These are phyloP conservation scores for Terebella lapidaria DNA, from an alignment of 2,888 invertebrate species.

Conservation along the genomic window DNA sequence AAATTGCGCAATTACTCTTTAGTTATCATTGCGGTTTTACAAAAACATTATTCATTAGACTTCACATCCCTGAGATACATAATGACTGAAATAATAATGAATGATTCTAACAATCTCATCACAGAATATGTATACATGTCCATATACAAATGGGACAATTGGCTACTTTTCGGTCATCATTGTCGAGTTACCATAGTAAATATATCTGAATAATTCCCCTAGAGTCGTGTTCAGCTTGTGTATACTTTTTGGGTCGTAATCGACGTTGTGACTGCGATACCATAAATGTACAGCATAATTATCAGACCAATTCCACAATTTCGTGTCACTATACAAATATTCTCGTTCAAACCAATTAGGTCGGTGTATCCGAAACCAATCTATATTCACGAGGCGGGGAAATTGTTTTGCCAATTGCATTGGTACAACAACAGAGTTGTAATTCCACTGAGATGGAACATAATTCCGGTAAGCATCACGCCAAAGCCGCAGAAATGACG, in stretches of 20 bases:
- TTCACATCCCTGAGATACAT: too few relatives aligned
- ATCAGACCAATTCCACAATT: constrained; percentile 25
- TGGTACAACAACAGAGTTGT: constrained; percentile 21
- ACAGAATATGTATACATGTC: too few relatives aligned
- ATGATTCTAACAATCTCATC: not conserved
- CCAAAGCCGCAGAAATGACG: constrained; percentile 37
- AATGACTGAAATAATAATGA: not conserved
- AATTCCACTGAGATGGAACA: constrained; percentile 19
- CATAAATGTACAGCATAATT: constrained; percentile 26
- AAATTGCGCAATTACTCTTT: too few relatives aligned
- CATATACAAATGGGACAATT: too few relatives aligned
- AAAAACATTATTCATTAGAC: too few relatives aligned
- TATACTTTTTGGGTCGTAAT: constrained; percentile 19
- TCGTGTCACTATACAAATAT: constrained; percentile 18
- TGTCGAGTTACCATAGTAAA: constrained; percentile 19
- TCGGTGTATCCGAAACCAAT: constrained; percentile 22
- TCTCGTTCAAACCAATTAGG: constrained; percentile 25
- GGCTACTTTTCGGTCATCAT: not conserved
- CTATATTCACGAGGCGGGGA: constrained; percentile 21
- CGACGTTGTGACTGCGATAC: constrained; percentile 18
- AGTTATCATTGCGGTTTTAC: too few relatives aligned
- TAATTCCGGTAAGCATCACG: constrained; percentile 27
- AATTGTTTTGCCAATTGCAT: constrained; percentile 19
- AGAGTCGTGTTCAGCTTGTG: constrained; percentile 22
- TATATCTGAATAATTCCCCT: constrained; percentile 24